Evolutionary conservation across 2,888 invertebrate species (phyloP).

Genomic region (Acrobasis repandana): DNA sequence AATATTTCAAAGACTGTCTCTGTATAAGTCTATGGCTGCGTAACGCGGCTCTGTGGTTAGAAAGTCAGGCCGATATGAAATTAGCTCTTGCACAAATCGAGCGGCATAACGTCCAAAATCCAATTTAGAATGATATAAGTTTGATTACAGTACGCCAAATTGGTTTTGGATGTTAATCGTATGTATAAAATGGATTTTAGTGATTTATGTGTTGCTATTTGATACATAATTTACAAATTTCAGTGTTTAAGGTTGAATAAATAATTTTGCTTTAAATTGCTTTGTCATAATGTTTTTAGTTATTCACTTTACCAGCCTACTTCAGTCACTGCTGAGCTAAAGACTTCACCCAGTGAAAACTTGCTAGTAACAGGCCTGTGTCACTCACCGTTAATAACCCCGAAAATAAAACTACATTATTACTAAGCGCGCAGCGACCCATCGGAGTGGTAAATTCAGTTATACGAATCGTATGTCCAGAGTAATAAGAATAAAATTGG

Average conservation of each 20-base stretch:
- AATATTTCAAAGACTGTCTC: not conserved
- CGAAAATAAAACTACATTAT: too few relatives aligned
- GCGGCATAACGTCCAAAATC: slow-evolving; percentile 35
- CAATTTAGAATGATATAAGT: slow-evolving; percentile 22
- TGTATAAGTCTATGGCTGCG: slow-evolving; percentile 5
- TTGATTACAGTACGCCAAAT: slow-evolving; percentile 10
- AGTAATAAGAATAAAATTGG: too few relatives aligned
- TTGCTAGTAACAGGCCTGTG: too few relatives aligned
- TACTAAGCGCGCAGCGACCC: too few relatives aligned
- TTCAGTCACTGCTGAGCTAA: too few relatives aligned
- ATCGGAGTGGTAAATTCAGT: too few relatives aligned
- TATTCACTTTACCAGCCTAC: too few relatives aligned
- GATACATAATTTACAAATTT: not conserved
- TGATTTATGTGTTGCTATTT: not conserved
- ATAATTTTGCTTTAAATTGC: not conserved
- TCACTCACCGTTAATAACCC: too few relatives aligned
- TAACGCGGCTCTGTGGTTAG: slow-evolving; percentile 54
- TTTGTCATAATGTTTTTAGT: not conserved
- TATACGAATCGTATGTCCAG: too few relatives aligned
- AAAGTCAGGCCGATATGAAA: slow-evolving; percentile 56
- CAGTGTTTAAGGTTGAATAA: too few relatives aligned
- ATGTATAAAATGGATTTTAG: not conserved
- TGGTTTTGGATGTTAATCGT: slow-evolving; percentile 9
- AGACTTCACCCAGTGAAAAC: too few relatives aligned
- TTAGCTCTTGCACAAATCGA: slow-evolving; percentile 56